Conservation (phyloP, 2,113 vertebrate species). For the Sinosuthora webbiana region DNA sequence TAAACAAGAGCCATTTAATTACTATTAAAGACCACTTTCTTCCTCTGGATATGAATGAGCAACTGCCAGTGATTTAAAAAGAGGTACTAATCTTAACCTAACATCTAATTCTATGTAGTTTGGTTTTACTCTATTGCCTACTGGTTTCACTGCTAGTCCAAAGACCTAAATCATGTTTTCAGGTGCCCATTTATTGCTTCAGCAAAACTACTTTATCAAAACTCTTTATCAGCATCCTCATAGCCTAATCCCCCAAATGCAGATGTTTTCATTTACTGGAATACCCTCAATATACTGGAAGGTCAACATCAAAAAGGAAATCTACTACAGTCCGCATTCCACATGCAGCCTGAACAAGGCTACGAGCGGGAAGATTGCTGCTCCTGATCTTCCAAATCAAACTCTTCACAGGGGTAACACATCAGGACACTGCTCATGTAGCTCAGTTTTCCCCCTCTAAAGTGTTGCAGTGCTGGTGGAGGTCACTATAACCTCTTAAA, state of each 20-base stretch:
- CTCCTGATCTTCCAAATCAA: not conserved
- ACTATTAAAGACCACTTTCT: not conserved
- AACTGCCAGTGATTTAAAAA: not conserved
- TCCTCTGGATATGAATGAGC: not conserved
- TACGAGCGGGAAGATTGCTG: not conserved
- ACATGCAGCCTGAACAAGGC: not conserved
- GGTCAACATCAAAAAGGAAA: not conserved
- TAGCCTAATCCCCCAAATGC: not conserved
- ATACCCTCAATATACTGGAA: not conserved
- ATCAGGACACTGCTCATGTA: not conserved
- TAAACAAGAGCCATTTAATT: constrained; percentile 26
- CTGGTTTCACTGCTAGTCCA: not conserved
- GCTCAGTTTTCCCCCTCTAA: not conserved
- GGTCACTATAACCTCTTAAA: not conserved
- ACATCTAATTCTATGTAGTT: not conserved
- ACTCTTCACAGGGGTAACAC: not conserved
- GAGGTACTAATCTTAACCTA: not conserved
- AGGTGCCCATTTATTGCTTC: not conserved
- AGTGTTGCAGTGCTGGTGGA: not conserved
- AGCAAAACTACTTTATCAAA: not conserved
- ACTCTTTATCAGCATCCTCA: not conserved
- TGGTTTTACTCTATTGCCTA: not conserved
- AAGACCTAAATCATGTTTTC: not conserved
- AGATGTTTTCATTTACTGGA: not conserved
- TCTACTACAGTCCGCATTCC: not conserved